A percentile compares a stretch with the other conserved stretches of the same genome.
Conservation (phyloP, 2,797 vertebrate species). For the Picus viridis region DNA sequence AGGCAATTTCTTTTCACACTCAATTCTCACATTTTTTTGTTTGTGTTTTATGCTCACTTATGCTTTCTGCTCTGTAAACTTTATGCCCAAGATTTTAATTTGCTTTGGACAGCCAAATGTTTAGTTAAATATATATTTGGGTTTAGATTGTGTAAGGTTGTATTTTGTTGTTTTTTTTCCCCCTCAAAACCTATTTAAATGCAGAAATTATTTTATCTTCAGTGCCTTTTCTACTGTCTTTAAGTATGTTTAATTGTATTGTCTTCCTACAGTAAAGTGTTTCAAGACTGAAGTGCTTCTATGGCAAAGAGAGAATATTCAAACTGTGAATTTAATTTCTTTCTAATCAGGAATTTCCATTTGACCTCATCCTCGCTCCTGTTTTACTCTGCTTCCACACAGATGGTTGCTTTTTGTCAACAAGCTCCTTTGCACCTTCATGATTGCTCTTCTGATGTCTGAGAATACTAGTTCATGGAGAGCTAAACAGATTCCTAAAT, state of each 20-base stretch:
- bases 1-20: background rate
- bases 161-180: background rate
- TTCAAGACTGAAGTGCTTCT: background rate
- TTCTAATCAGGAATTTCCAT: background rate
- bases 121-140: background rate
- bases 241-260: background rate
- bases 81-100: background rate
- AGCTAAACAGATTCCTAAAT: background rate
- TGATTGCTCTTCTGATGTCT: background rate
- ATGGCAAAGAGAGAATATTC: background rate
- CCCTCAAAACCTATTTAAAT: background rate
- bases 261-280: background rate
- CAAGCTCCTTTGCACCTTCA: background rate
- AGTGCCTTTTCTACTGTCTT: background rate
- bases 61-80: background rate
- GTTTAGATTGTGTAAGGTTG: background rate
- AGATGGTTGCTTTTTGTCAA: background rate
- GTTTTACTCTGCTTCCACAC: background rate
- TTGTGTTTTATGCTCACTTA: background rate
- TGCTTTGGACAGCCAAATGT: background rate
- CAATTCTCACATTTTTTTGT: background rate
- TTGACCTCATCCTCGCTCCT: background rate
- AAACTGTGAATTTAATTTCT: background rate
- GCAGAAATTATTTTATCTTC: background rate
- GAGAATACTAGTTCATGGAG: background rate